These are phyloP conservation scores for Grus americana DNA, from an alignment of 2,113 vertebrate genomes.

Conservation along the genomic window DNA sequence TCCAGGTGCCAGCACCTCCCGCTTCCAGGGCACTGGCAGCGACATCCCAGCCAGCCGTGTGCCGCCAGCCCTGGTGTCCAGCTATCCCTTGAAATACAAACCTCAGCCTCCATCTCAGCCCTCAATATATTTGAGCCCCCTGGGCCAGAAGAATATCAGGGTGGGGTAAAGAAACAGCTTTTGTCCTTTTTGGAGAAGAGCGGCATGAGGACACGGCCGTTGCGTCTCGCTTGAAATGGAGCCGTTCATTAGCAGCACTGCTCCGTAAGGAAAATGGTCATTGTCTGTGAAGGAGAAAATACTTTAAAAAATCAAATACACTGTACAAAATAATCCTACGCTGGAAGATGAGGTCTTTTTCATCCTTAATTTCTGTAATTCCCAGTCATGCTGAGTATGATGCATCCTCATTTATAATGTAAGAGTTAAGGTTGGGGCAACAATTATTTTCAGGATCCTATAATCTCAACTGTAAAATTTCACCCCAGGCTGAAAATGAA, in stretches of 20 bases:
- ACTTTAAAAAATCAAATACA: not conserved
- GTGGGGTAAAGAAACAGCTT: not conserved
- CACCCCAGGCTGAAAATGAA: conserved; percentile 72
- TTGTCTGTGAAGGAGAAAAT: not conserved
- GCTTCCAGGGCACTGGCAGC: not conserved
- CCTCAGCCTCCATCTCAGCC: not conserved
- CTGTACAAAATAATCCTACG: conserved; percentile 32
- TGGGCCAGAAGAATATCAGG: not conserved
- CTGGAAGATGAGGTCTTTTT: conserved; percentile 51
- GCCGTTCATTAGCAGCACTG: not conserved
- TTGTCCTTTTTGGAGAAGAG: not conserved
- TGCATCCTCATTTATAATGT: conserved; percentile 70
- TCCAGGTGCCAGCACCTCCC: not conserved
- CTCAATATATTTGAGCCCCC: not conserved
- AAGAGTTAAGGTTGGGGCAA: conserved; percentile 66
- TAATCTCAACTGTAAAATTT: conserved; percentile 74
- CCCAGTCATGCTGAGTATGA: conserved; percentile 62
- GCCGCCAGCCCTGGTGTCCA: not conserved
- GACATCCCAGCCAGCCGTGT: fast-evolving
- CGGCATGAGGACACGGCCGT: not conserved
- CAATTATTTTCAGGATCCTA: conserved; percentile 72
- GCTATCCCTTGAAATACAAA: not conserved
- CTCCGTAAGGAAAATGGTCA: conserved; percentile 21
- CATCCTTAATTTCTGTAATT: conserved; percentile 70
- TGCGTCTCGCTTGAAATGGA: not conserved